These are phyloP conservation scores for Mythimna albipuncta DNA, from an alignment of 2,888 invertebrate genomes.

Conservation along the genomic window DNA sequence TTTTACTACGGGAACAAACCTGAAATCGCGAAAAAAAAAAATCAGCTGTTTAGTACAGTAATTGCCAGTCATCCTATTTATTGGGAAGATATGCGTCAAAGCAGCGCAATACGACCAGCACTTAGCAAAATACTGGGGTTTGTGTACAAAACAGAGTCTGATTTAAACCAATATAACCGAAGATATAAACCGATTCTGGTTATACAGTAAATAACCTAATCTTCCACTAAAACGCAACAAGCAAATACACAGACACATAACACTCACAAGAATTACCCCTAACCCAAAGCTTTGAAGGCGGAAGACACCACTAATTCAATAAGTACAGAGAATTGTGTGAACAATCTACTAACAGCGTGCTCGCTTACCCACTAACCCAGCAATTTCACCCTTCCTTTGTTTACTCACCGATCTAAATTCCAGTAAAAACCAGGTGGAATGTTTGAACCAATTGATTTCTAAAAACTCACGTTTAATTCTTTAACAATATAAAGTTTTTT, in stretches of 20 bases:
- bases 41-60: no score
- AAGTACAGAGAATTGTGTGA: constrained; percentile 24
- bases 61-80: no score
- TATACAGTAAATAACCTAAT: background rate
- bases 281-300: constrained; percentile 16
- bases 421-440: constrained; percentile 12
- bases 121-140: no score
- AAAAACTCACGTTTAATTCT: constrained; percentile 45
- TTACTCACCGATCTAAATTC: constrained; percentile 17
- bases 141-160: no score
- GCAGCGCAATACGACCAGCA: no score
- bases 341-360: constrained; percentile 12
- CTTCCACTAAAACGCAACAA: background rate
- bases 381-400: constrained; percentile 17
- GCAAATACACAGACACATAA: background rate
- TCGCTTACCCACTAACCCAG: background rate
- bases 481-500: constrained; percentile 18
- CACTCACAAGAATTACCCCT: constrained; percentile 3
- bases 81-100: no score
- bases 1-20: no score
- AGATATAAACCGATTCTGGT: background rate
- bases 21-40: no score
- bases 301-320: constrained; percentile 32
- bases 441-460: constrained; percentile 30
- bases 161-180: no score